These are phyloP conservation scores for Schizopygopsis malacanthus DNA, from an alignment of 2,797 vertebrate genomes.

Conservation along the genomic window DNA sequence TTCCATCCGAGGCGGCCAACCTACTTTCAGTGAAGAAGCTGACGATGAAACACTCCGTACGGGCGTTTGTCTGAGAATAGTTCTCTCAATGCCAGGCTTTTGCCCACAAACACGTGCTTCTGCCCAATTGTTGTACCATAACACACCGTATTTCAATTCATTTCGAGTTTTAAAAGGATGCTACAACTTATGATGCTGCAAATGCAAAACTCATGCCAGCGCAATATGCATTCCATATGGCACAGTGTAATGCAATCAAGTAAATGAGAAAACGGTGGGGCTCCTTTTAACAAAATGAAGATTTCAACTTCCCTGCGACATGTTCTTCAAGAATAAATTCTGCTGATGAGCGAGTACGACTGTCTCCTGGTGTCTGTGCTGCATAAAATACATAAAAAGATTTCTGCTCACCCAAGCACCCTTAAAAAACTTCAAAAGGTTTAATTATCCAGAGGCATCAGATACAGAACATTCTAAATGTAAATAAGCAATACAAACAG, in stretches of 20 bases:
- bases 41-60: constrained; percentile 75
- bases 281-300: constrained; percentile 32
- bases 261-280: background rate
- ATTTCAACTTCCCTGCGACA: constrained; percentile 29
- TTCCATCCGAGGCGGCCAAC: constrained; percentile 75
- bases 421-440: constrained; percentile 41
- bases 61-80: constrained; percentile 62
- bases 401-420: constrained; percentile 55
- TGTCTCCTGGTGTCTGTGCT: constrained; percentile 53
- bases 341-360: constrained; percentile 23
- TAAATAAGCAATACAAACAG: constrained; percentile 43
- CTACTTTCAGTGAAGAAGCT: constrained; percentile 73
- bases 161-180: constrained; percentile 19
- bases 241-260: constrained; percentile 31
- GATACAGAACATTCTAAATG: no score
- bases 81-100: constrained; percentile 47
- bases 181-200: background rate
- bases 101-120: constrained; percentile 21
- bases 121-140: background rate
- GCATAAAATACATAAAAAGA: constrained; percentile 44
- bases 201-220: constrained; percentile 30
- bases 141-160: background rate
- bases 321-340: constrained; percentile 35
- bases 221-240: constrained; percentile 57
- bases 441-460: constrained; percentile 32